These are phyloP conservation scores for Epinephelus malabaricus DNA, from an alignment of 2,797 vertebrate genomes.

Conservation along the genomic window DNA sequence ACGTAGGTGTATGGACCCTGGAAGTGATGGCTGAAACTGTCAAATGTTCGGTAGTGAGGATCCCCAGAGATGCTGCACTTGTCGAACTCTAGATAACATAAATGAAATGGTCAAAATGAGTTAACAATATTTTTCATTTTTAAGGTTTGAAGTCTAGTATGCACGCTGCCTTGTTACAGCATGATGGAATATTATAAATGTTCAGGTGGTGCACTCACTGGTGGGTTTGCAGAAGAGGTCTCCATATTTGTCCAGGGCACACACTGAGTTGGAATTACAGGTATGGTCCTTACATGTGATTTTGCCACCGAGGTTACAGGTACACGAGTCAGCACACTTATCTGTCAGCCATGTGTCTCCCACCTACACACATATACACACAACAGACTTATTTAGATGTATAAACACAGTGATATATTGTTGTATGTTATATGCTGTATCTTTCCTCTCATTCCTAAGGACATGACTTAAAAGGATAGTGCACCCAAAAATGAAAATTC, in stretches of 20 bases:
- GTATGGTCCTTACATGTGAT: constrained; percentile 74
- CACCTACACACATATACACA: constrained; percentile 73
- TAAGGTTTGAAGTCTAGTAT: not conserved
- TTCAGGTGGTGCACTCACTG: constrained; percentile 72
- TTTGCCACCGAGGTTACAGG: constrained; percentile 73
- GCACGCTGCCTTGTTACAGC: too few relatives aligned
- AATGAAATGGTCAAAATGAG: not conserved
- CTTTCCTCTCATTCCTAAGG: not conserved
- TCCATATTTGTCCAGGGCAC: constrained; percentile 74
- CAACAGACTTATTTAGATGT: not conserved
- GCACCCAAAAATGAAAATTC: too few relatives aligned
- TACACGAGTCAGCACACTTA: constrained; percentile 81
- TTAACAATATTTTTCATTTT: not conserved
- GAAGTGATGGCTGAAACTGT: constrained; percentile 85
- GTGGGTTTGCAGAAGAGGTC: constrained; percentile 83
- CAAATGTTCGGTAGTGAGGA: constrained; percentile 89
- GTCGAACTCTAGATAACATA: constrained; percentile 72
- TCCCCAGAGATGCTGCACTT: constrained; percentile 87
- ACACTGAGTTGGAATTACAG: constrained; percentile 80
- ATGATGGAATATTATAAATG: not conserved
- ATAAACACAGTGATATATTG: not conserved
- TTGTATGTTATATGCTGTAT: not conserved
- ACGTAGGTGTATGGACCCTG: constrained; percentile 87
- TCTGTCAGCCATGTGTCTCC: constrained; percentile 86
- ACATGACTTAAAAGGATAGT: too few relatives aligned